These are phyloP conservation scores for Bujurquina vittata DNA, from an alignment of 2,113 vertebrate genomes.

Conservation along the genomic window DNA sequence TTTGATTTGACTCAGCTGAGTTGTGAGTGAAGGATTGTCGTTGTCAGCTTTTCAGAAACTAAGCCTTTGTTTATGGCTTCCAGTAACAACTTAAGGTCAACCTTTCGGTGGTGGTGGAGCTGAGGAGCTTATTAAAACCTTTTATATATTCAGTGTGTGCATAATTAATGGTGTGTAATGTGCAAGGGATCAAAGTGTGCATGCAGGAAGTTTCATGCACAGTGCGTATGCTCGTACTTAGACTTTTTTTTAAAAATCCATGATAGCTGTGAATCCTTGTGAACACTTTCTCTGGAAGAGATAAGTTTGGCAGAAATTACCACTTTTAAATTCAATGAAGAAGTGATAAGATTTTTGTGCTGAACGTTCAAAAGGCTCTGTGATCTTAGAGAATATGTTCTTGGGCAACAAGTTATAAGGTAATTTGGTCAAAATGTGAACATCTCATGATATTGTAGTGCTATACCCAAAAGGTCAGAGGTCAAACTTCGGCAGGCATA, in stretches of 20 bases:
- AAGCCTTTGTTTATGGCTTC: conserved; percentile 23
- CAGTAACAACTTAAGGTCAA: conserved; percentile 25
- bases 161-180: conserved; percentile 36
- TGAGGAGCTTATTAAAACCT: conserved; percentile 20
- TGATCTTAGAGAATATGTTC: neutral
- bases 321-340: neutral
- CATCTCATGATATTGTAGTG: neutral
- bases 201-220: neutral
- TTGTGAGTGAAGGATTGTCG: conserved; percentile 56
- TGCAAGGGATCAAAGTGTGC: neutral
- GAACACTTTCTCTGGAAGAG: neutral
- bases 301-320: neutral
- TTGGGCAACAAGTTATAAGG: neutral
- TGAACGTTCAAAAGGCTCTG: neutral
- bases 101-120: conserved; percentile 19
- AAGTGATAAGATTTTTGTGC: neutral
- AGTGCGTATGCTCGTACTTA: neutral
- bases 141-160: conserved; percentile 18
- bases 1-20: conserved; percentile 45
- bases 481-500: neutral
- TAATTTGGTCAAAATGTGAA: neutral
- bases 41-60: conserved; percentile 45
- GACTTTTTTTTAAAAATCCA: neutral
- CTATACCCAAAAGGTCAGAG: neutral
- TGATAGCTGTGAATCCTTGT: neutral